These are phyloP conservation scores for Poeciliopsis gracilis DNA, from an alignment of 2,797 vertebrate genomes.

Conservation along the genomic window DNA sequence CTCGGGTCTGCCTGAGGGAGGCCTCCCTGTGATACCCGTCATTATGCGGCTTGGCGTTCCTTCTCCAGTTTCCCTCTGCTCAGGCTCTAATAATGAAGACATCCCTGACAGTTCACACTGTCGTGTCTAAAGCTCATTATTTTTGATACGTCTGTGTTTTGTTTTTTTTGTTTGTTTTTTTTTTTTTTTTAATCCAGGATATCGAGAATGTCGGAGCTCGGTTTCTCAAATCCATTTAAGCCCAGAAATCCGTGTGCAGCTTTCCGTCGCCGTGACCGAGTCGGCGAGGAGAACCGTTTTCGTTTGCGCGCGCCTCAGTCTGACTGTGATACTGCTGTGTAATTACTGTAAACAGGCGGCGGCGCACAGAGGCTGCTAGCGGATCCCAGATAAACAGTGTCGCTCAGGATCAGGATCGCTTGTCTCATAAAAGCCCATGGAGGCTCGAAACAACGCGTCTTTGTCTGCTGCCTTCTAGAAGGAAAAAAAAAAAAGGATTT, in stretches of 20 bases:
- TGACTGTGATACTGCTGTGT: conserved; percentile 33
- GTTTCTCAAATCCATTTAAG: conserved; percentile 53
- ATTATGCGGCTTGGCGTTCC: conserved; percentile 70
- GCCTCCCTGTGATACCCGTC: conserved; percentile 63
- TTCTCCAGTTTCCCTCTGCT: conserved; percentile 62
- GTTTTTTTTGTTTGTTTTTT: conserved; percentile 12
- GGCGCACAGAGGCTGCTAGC: conserved; percentile 8
- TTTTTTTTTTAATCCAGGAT: conserved; percentile 19
- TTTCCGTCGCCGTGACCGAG: conserved; percentile 41
- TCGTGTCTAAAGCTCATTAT: conserved; percentile 47
- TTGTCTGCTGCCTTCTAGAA: conserved; percentile 2
- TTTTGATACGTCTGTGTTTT: conserved; percentile 41
- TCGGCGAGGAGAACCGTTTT: conserved; percentile 35
- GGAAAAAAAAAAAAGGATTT: conserved; percentile 3
- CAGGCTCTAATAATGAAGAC: conserved; percentile 59
- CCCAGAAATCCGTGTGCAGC: conserved; percentile 40
- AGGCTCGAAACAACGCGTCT: conserved; percentile 10
- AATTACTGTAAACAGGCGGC: conserved; percentile 51
- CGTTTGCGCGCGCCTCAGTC: conserved; percentile 33
- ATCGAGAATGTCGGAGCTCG: conserved; percentile 52
- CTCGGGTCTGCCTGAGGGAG: conserved; percentile 67
- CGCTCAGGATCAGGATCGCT: conserved; percentile 20
- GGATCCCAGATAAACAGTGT: conserved; percentile 23
- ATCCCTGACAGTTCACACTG: conserved; percentile 47
- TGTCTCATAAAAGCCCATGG: conserved; percentile 11